These are phyloP conservation scores for Caradrina kadenii DNA, from an alignment of 2,888 invertebrate species.

Conservation along the genomic window DNA sequence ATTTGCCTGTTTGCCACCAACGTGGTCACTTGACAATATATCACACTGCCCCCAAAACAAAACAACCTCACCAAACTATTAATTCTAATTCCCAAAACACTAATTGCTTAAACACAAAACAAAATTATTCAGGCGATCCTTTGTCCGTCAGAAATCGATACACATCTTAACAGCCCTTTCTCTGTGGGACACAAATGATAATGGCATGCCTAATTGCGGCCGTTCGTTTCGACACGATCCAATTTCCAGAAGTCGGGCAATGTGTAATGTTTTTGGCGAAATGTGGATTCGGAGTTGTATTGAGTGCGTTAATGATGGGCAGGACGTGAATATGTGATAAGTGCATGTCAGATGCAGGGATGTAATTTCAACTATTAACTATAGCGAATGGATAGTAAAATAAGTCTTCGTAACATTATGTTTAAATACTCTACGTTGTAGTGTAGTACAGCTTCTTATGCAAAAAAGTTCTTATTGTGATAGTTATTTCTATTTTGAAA, in stretches of 20 bases:
- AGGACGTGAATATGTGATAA: background rate
- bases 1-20: too few relatives aligned
- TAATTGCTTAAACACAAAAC: conserved; percentile 45
- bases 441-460: too few relatives aligned
- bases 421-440: too few relatives aligned
- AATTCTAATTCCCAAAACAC: conserved; percentile 39
- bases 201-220: conserved; percentile 71
- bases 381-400: too few relatives aligned
- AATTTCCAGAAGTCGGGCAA: conserved; percentile 63
- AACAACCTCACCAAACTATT: conserved; percentile 11
- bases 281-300: conserved; percentile 37
- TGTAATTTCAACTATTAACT: background rate
- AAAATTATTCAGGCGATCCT: conserved; percentile 32
- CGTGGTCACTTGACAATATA: too few relatives aligned
- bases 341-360: background rate
- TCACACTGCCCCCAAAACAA: conserved; percentile 15
- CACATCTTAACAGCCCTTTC: conserved; percentile 70
- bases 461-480: too few relatives aligned
- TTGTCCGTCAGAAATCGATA: conserved; percentile 48
- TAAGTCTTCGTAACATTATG: too few relatives aligned
- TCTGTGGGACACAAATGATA: conserved; percentile 70
- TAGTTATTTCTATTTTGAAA: too few relatives aligned
- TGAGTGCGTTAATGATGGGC: conserved; percentile 24
- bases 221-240: conserved; percentile 72
- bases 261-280: conserved; percentile 46